Base-by-base conservation (phyloP, 2,797 vertebrate species). In the Darevskia mixta region DNA sequence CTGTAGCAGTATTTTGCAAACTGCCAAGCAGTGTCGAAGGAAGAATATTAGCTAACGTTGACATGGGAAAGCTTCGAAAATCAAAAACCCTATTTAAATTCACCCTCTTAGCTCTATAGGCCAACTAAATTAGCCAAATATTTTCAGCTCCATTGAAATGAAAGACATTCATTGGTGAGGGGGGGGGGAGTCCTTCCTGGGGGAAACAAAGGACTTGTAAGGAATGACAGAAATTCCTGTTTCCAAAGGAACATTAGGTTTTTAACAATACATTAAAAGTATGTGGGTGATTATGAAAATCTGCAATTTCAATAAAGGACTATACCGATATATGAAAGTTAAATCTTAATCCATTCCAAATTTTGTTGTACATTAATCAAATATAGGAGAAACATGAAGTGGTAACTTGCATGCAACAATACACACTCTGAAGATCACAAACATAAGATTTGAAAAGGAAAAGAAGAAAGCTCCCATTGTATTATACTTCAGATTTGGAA, bases 361-460 rank as follows among this genome's bases (percentile, higher is more conserved):
- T 89, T 92, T 80, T 84, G 66, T 90, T 91, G 91, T 67, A 79
- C 79, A 88, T 87, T 92, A 91, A 89, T 90, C 83, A 90, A 32
- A 2, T 55, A 79, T 67, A 45, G 41, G 29, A 45, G 38, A 49
- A 55, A 43, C 11, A 43, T 88, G 43, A 87, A 92, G 86, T 86
- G 89, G 73, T 90, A 88, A 80, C 25, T 85, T 89, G 18, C 67
- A 83, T 87, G 88, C 13, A 84, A 7, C 20, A 73, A 23, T 55
- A 84, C 3, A 45, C 72, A 72, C 66, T 89, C 71, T 73, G 35
- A 69, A 38, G 20, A 27, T 84, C 61, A 79, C 71, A 49, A 27
- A 8, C 1, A 55, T 77, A 43, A 17, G 72, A 2, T 67, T 20
- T 5, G 79, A n/a, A 20, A 66, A 66, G 0, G 38, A 80, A 88